Evolutionary conservation across 2,113 vertebrate species (phyloP).

Genomic region (Furnarius figulus): DNA sequence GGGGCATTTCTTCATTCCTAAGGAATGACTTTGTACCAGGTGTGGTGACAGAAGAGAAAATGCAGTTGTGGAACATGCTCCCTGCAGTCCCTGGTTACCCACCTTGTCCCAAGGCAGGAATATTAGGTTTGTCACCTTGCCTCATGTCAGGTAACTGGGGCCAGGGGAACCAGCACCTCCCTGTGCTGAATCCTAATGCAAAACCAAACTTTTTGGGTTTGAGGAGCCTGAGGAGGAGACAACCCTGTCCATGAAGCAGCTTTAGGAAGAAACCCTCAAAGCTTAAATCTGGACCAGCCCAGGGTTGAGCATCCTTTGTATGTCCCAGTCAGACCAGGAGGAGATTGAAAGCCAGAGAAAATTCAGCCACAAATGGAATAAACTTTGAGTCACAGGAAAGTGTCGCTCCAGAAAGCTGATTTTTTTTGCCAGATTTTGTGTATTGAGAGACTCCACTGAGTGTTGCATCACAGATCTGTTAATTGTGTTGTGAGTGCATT

Average conservation of each 20-base stretch:
- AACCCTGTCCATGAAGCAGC: fast-evolving
- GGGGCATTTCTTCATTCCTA: background rate
- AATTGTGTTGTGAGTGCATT: background rate
- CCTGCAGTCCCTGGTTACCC: background rate
- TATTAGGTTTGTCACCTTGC: background rate
- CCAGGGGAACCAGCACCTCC: background rate
- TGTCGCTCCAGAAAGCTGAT: background rate
- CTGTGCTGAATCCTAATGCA: background rate
- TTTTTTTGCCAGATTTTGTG: background rate
- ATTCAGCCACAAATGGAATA: background rate
- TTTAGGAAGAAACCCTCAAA: background rate
- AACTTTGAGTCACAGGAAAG: background rate
- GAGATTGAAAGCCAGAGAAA: background rate
- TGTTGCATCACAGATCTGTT: background rate
- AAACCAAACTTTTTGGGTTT: background rate
- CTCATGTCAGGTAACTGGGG: background rate
- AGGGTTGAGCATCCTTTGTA: background rate
- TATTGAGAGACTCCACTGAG: background rate
- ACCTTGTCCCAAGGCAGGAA: background rate
- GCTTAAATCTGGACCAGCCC: background rate
- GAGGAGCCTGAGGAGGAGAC: background rate
- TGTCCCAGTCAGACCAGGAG: background rate
- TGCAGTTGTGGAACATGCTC: background rate
- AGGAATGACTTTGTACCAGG: background rate
- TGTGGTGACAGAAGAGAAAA: background rate